Percentiles rank a stretch among this genome's conserved stretches.
Evolutionary conservation across 2,888 invertebrate genomes (phyloP).

Genomic region (Cinara cedri): DNA sequence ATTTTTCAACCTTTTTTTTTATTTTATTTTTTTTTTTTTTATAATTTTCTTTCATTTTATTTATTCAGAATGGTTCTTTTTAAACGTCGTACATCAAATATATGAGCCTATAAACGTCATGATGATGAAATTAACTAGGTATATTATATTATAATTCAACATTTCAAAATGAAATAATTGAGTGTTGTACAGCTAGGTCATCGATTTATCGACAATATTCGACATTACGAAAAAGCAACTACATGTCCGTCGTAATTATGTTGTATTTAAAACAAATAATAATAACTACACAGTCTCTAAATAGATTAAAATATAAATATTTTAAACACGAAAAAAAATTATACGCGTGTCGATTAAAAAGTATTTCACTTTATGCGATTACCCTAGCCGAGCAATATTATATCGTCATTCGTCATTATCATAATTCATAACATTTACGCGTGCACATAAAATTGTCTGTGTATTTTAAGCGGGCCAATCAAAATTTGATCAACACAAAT

Average conservation of each 20-base stretch:
- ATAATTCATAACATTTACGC: not conserved
- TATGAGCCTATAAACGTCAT: not conserved
- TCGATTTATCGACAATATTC: too few species aligned
- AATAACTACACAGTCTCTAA: not conserved
- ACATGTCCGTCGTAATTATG: not conserved
- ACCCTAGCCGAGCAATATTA: too few species aligned
- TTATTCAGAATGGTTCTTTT: not conserved
- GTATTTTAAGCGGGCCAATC: not conserved
- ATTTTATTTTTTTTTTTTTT: too few species aligned
- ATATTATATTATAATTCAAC: not conserved
- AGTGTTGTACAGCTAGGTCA: not conserved
- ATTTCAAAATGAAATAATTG: slow-evolving; percentile 14
- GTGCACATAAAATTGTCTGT: not conserved
- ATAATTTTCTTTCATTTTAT: not conserved
- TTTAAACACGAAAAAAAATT: not conserved
- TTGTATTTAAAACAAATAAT: not conserved
- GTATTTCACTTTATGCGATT: too few species aligned
- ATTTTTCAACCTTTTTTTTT: too few species aligned
- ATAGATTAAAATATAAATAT: slow-evolving; percentile 14
- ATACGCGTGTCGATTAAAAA: too few species aligned
- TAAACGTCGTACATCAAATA: not conserved
- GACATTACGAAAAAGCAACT: too few species aligned
- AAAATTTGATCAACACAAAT: too few species aligned
- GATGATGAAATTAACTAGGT: not conserved
- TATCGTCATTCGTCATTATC: not conserved